Evolutionary conservation across 2,113 vertebrate genomes (phyloP).

Genomic region (Myotis lucifugus): DNA sequence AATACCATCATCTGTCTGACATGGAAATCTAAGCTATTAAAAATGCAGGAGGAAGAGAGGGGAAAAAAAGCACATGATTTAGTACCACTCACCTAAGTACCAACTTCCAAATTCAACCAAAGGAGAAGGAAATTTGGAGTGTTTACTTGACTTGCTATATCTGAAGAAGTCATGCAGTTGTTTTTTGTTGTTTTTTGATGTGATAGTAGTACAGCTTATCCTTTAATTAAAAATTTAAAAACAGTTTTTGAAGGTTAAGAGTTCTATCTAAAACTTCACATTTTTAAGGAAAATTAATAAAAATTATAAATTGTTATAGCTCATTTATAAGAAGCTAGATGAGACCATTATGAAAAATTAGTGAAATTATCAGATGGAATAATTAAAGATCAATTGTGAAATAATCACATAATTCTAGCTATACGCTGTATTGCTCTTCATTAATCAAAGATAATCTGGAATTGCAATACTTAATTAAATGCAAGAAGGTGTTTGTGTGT

Average conservation of each 20-base stretch:
- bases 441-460: conserved; percentile 83
- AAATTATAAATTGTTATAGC: conserved; percentile 80
- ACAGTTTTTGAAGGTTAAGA: conserved; percentile 76
- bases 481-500: conserved; percentile 80
- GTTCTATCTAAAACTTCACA: conserved; percentile 74
- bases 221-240: conserved; percentile 74
- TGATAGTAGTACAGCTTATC: neutral
- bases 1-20: neutral
- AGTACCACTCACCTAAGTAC: neutral
- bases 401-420: conserved; percentile 82
- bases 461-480: conserved; percentile 81
- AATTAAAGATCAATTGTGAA: conserved; percentile 83
- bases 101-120: neutral
- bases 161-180: neutral
- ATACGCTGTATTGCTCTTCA: conserved; percentile 78
- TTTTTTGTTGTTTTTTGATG: neutral
- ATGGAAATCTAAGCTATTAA: neutral
- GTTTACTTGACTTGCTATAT: conserved; percentile 13
- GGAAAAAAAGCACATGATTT: neutral
- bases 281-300: conserved; percentile 79
- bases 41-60: neutral
- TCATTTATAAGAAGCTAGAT: conserved; percentile 76
- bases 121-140: neutral
- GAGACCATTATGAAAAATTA: conserved; percentile 81
- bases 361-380: conserved; percentile 81